Evolutionary conservation across 2,888 invertebrate species (phyloP).

Genomic region (Rhabditoides inermis): DNA sequence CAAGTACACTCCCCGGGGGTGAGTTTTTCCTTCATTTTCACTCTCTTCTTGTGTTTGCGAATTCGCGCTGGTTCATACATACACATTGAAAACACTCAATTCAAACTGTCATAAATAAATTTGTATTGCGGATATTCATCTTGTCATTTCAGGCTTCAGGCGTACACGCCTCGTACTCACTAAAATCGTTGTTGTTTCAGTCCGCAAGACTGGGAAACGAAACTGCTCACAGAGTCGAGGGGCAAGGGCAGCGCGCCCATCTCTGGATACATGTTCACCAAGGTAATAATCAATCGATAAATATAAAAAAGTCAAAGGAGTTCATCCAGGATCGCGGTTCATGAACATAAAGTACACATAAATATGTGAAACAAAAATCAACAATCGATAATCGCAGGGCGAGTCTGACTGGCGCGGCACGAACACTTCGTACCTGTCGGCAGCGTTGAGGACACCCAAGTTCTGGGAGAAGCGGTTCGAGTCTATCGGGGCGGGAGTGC

Average conservation of each 20-base stretch:
- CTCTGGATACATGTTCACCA: conserved; percentile 48
- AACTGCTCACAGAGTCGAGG: conserved; percentile 36
- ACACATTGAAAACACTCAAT: background rate
- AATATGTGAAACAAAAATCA: too few relatives aligned
- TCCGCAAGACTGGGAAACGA: conserved; percentile 49
- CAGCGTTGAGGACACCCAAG: conserved; percentile 50
- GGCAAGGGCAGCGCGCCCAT: conserved; percentile 46
- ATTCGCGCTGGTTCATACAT: too few relatives aligned
- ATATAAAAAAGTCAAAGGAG: background rate
- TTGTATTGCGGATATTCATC: too few relatives aligned
- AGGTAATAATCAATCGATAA: conserved; percentile 7
- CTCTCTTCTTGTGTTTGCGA: too few relatives aligned
- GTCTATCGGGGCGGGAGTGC: conserved; percentile 43
- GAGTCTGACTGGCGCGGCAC: conserved; percentile 37
- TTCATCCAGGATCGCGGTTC: too few relatives aligned
- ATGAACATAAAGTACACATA: too few relatives aligned
- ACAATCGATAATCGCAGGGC: conserved; percentile 8
- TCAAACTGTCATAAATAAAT: background rate
- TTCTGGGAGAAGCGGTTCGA: conserved; percentile 52
- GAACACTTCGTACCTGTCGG: conserved; percentile 43
- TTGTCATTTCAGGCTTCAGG: conserved; percentile 15
- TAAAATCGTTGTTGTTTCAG: conserved; percentile 28
- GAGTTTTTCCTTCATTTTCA: background rate
- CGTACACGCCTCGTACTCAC: conserved; percentile 35
- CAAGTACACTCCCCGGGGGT: conserved; percentile 43